Evolutionary conservation across 2,888 invertebrate genomes (phyloP).

Genomic region (Acleris emargana): DNA sequence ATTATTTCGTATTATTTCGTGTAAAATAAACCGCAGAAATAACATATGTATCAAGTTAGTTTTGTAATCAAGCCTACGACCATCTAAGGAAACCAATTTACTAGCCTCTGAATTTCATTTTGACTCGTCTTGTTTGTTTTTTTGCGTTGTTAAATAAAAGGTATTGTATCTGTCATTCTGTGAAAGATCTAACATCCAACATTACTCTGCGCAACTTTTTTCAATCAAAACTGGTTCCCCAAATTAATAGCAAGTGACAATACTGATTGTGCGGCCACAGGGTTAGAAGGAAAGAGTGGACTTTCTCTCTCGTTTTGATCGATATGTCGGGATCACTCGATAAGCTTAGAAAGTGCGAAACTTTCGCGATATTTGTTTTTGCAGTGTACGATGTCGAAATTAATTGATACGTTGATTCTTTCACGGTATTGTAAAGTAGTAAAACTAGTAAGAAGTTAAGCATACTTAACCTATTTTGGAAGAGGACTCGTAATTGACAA

Average conservation of each 20-base stretch:
- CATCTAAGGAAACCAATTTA: too few relatives aligned
- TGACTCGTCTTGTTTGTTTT: neutral
- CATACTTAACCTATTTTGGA: too few relatives aligned
- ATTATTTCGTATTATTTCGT: too few relatives aligned
- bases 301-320: conserved; percentile 33
- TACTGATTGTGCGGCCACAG: conserved; percentile 27
- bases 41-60: too few relatives aligned
- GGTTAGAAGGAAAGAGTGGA: conserved; percentile 47
- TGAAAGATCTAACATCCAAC: neutral
- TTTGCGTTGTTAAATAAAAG: neutral
- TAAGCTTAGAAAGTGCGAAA: conserved; percentile 32
- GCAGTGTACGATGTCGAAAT: too few relatives aligned
- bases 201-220: conserved; percentile 21
- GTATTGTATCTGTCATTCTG: neutral
- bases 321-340: conserved; percentile 25
- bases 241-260: conserved; percentile 42
- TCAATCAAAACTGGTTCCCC: conserved; percentile 17
- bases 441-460: too few relatives aligned
- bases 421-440: too few relatives aligned
- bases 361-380: conserved; percentile 4
- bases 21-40: too few relatives aligned
- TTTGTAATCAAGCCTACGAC: too few relatives aligned
- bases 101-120: too few relatives aligned
- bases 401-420: too few relatives aligned
- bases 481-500: too few relatives aligned